phyloP scores from a whole-genome alignment of 2,888 invertebrate species.

The Eupsilia transversa region DNA sequence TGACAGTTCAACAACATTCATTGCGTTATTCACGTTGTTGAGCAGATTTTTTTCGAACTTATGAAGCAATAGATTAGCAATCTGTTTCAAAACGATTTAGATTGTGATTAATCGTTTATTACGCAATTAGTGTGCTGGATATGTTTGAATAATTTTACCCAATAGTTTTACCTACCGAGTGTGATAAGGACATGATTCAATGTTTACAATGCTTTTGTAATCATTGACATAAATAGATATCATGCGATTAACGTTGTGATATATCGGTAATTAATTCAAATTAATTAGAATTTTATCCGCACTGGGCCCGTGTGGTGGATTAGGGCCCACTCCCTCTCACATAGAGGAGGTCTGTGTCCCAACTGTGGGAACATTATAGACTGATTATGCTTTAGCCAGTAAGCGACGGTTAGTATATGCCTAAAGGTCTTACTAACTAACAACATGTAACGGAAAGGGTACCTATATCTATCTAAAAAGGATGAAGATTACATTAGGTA shows the following conservation, averaged over 20 bases:
- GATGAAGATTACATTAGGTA: no score
- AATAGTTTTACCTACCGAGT: conserved; percentile 4
- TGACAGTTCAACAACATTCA: no score
- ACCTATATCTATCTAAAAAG: no score
- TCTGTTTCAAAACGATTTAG: no score
- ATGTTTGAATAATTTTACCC: conserved; percentile 18
- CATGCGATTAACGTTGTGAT: not conserved
- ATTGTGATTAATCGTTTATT: no score
- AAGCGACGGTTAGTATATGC: no score
- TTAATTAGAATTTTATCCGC: not conserved
- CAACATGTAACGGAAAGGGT: no score
- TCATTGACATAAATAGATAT: conserved; percentile 6
- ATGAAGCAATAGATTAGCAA: no score
- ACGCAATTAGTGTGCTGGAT: no score
- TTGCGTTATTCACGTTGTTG: no score
- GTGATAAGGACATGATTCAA: not conserved
- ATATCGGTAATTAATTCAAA: conserved; percentile 11
- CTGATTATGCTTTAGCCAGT: not conserved
- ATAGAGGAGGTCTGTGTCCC: not conserved
- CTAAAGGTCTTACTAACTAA: not conserved
- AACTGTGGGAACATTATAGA: not conserved
- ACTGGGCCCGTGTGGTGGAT: not conserved
- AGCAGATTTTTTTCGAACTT: no score
- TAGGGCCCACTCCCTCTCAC: not conserved
- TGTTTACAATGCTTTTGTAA: conserved; percentile 29